These are phyloP conservation scores for Forbesichthys papilliferus DNA, from an alignment of 2,113 vertebrate species.

Conservation along the genomic window DNA sequence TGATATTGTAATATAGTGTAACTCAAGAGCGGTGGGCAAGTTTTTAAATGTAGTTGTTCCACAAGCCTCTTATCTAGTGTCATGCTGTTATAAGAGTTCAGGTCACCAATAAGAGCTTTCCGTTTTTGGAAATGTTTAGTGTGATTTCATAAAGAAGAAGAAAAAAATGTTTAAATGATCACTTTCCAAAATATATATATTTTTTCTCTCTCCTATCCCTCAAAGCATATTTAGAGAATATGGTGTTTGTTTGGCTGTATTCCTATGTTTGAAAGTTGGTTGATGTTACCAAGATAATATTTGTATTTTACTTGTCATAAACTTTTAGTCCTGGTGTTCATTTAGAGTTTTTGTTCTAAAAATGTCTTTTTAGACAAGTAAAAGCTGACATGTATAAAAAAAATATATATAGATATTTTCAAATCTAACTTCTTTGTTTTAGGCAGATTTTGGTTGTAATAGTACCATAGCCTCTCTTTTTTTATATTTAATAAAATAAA, in stretches of 20 bases:
- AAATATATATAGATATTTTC: constrained; percentile 26
- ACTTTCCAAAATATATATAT: no score
- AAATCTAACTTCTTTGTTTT: constrained; percentile 43
- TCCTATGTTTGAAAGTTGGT: no score
- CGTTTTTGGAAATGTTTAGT: not conserved
- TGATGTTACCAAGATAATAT: not conserved
- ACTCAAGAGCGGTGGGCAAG: no score
- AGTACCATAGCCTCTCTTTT: constrained; percentile 58
- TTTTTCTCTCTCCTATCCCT: no score
- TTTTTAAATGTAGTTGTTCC: no score
- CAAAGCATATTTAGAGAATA: no score
- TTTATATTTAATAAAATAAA: constrained; percentile 70
- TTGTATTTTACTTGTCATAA: not conserved
- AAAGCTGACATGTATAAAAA: constrained; percentile 33
- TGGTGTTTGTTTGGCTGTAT: no score
- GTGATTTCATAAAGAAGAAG: not conserved
- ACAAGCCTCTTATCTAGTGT: not conserved
- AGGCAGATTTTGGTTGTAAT: constrained; percentile 47
- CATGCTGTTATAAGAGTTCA: not conserved
- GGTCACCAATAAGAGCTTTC: not conserved
- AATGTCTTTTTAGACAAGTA: constrained; percentile 29
- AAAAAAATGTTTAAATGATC: not conserved
- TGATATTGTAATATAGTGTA: no score
- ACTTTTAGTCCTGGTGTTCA: not conserved
- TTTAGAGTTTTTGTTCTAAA: not conserved